Evolutionary conservation across 2,113 vertebrate species (phyloP).

Genomic region (Siphamia tubifer): DNA sequence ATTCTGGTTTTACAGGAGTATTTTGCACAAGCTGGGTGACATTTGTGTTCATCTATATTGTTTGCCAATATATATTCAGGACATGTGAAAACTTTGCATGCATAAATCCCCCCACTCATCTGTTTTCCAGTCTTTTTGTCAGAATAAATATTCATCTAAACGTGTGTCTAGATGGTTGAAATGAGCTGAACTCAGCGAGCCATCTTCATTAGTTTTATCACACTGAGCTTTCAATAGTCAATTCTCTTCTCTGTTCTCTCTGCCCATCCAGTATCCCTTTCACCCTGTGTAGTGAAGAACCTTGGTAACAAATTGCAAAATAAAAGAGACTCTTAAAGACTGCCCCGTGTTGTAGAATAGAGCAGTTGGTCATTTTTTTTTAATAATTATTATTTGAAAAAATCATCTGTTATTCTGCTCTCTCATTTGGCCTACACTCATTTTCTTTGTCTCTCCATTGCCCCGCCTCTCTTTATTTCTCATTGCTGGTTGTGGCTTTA

Average conservation of each 20-base stretch:
- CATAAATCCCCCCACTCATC: neutral
- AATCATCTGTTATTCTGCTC: conserved; percentile 47
- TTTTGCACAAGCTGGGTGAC: neutral
- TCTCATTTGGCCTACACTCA: conserved; percentile 6
- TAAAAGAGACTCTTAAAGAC: conserved; percentile 66
- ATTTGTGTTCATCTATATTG: conserved; percentile 1
- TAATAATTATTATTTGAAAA: no score
- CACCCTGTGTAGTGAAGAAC: conserved; percentile 1
- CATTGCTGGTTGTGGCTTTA: conserved; percentile 35
- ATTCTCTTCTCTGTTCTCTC: conserved; percentile 3
- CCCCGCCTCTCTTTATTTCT: conserved; percentile 17
- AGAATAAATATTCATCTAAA: conserved; percentile 49
- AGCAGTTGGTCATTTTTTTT: conserved; percentile 41
- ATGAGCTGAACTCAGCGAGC: conserved; percentile 11
- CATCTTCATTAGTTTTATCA: conserved; percentile 56
- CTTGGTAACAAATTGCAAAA: conserved; percentile 45
- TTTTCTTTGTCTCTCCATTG: conserved; percentile 29
- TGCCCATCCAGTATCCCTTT: conserved; percentile 1
- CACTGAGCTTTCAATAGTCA: conserved; percentile 38
- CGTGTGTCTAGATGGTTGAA: conserved; percentile 24
- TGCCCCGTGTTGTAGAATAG: conserved; percentile 46
- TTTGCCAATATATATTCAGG: neutral
- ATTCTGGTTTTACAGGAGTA: neutral
- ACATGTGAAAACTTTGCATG: conserved; percentile 6
- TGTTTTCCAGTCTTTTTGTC: neutral